A percentile compares a stretch with the other conserved stretches of the same genome.
Conservation (phyloP, 2,888 invertebrate genomes). For the Atrina japonica region DNA sequence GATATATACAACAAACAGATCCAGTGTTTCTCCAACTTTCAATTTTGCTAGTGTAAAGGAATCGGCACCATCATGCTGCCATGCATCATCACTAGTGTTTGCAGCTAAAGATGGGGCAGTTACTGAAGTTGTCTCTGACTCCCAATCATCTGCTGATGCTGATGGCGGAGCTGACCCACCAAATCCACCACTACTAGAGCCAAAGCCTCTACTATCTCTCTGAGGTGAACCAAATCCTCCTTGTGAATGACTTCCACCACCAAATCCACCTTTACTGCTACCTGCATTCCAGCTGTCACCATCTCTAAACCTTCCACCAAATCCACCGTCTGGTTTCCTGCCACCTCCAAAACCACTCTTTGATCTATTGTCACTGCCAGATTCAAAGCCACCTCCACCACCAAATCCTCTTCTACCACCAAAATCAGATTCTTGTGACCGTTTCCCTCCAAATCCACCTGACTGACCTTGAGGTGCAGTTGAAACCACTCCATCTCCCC, state of each 20-base stretch:
- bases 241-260: constrained; percentile 38
- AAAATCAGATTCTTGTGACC: constrained; percentile 17
- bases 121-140: constrained; percentile 2
- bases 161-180: constrained; percentile 4
- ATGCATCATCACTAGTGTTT: constrained; percentile 1
- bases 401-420: constrained; percentile 20
- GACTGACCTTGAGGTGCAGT: too few species aligned
- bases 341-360: constrained; percentile 36
- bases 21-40: constrained; percentile 50
- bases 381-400: constrained; percentile 6
- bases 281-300: constrained; percentile 44
- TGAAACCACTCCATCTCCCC: constrained; percentile 45
- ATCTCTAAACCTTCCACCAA: constrained; percentile 41
- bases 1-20: constrained; percentile 60
- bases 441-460: constrained; percentile 41
- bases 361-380: background rate
- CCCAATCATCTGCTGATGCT: constrained; percentile 33
- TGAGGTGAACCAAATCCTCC: constrained; percentile 30
- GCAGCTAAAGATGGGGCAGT: background rate
- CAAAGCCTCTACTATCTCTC: constrained; percentile 43
- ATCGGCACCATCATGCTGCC: constrained; percentile 31
- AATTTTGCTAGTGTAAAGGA: constrained; percentile 44
- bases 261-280: constrained; percentile 24
- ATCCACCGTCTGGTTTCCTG: constrained; percentile 40
- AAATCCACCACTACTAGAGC: constrained; percentile 33